phyloP scores from a whole-genome alignment of 2,797 vertebrate genomes.

The Pempheris klunzingeri region DNA sequence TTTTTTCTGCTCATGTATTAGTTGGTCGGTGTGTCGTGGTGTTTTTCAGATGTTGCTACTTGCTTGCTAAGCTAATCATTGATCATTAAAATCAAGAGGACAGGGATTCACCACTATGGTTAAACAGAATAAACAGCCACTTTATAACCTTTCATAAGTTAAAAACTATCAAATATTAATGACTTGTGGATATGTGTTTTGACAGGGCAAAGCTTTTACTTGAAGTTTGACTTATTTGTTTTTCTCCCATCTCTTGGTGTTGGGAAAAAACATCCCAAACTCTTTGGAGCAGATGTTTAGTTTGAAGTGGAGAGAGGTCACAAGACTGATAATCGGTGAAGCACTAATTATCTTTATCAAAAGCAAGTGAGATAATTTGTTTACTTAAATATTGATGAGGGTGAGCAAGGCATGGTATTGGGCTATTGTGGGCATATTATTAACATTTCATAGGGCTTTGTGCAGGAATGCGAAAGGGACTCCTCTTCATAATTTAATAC shows the following conservation, averaged over 20 bases:
- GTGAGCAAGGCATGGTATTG: slow-evolving; percentile 93
- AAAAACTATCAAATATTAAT: slow-evolving; percentile 86
- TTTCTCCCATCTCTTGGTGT: slow-evolving; percentile 36
- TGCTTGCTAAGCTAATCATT: slow-evolving; percentile 69
- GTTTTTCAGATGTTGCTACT: slow-evolving; percentile 44
- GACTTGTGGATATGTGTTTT: slow-evolving; percentile 88
- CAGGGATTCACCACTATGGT: slow-evolving; percentile 56
- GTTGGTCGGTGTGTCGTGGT: slow-evolving; percentile 44
- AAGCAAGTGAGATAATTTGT: slow-evolving; percentile 98
- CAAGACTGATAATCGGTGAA: slow-evolving; percentile 92
- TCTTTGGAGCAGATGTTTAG: slow-evolving; percentile 86
- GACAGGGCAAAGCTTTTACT: slow-evolving; percentile 76
- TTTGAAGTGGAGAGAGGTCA: slow-evolving; percentile 94
- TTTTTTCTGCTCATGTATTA: slow-evolving; percentile 51
- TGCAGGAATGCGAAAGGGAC: slow-evolving; percentile 97
- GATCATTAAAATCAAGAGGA: slow-evolving; percentile 70
- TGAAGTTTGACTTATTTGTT: slow-evolving; percentile 86
- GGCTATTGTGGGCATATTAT: slow-evolving; percentile 99
- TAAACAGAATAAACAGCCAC: slow-evolving; percentile 66
- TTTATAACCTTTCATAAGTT: slow-evolving; percentile 74
- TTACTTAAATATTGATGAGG: slow-evolving; percentile 99
- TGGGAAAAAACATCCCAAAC: slow-evolving; percentile 75
- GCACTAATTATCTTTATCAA: slow-evolving; percentile 99
- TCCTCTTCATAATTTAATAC: slow-evolving; percentile 99
- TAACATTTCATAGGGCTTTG: slow-evolving; percentile 99